Evolutionary conservation across 1,140 invertebrate genomes (phyloP).

Genomic region (Apis laboriosa): DNA sequence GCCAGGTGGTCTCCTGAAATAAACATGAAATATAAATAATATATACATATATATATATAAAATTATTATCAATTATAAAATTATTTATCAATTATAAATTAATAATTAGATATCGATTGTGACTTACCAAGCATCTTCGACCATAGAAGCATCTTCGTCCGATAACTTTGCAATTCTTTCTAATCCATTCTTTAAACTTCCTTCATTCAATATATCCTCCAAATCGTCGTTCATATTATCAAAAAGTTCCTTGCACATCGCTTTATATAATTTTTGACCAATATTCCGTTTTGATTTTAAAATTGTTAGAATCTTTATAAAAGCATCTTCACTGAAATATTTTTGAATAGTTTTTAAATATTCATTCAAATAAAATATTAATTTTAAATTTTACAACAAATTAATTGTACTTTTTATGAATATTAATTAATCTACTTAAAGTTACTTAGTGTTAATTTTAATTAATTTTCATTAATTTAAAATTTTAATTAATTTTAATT

Average conservation of each 20-base stretch:
- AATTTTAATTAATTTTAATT: conserved; percentile 4
- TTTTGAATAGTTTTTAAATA: background rate
- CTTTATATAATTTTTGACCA: conserved; percentile 60
- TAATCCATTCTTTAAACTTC: conserved; percentile 56
- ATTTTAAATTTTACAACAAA: background rate
- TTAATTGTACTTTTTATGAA: background rate
- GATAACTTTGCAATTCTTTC: conserved; percentile 56
- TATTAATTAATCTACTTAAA: background rate
- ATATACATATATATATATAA: background rate
- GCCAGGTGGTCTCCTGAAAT: conserved; percentile 73
- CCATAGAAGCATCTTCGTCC: conserved; percentile 40
- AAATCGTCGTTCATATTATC: conserved; percentile 60
- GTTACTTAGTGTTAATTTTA: background rate
- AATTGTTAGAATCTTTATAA: conserved; percentile 60
- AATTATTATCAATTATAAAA: background rate
- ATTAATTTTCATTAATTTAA: too few species aligned
- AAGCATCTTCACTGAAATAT: conserved; percentile 66
- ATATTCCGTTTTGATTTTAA: conserved; percentile 55
- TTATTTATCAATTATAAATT: conserved; percentile 9
- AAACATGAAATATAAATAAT: conserved; percentile 21
- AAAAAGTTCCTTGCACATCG: conserved; percentile 60
- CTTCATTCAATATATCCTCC: conserved; percentile 59
- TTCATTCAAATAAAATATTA: background rate
- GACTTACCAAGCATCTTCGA: conserved; percentile 63
- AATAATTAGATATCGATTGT: background rate